phyloP scores from a whole-genome alignment of 92 coral and sea anemone genomes.

The Pocillopora grandis region DNA sequence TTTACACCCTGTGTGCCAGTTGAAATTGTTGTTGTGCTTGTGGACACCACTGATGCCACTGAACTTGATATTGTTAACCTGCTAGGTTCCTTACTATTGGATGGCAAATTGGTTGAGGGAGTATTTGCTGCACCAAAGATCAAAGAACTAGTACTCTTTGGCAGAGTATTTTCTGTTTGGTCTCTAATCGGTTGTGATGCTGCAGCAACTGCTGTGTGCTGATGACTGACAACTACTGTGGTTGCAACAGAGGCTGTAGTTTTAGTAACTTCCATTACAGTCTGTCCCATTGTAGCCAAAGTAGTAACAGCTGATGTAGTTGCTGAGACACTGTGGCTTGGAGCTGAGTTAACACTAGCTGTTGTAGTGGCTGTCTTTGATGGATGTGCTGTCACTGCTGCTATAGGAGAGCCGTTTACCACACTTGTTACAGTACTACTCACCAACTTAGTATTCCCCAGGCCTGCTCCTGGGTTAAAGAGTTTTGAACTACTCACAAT shows the following conservation, averaged over 20 bases:
- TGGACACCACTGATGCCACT: conserved; percentile 50
- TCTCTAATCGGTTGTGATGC: conserved; percentile 8
- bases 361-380: conserved; percentile 2
- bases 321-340: not conserved
- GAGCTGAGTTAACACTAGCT: not conserved
- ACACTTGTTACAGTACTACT: conserved; percentile 31
- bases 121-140: conserved; percentile 16
- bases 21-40: conserved; percentile 20
- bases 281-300: conserved; percentile 12
- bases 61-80: conserved; percentile 31
- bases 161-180: not conserved
- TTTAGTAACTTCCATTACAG: not conserved
- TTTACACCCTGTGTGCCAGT: conserved; percentile 40
- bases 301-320: conserved; percentile 11
- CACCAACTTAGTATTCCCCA: conserved; percentile 20
- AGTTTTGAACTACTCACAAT: conserved; percentile 88
- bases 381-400: conserved; percentile 19
- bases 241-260: not conserved
- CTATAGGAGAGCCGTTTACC: conserved; percentile 14
- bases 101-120: conserved; percentile 13
- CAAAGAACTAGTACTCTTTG: not conserved
- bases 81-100: conserved; percentile 23
- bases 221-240: not conserved
- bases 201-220: not conserved
- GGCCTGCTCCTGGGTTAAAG: conserved; percentile 72